Conservation (phyloP, 2,113 vertebrate genomes). For the Sturnus vulgaris region DNA sequence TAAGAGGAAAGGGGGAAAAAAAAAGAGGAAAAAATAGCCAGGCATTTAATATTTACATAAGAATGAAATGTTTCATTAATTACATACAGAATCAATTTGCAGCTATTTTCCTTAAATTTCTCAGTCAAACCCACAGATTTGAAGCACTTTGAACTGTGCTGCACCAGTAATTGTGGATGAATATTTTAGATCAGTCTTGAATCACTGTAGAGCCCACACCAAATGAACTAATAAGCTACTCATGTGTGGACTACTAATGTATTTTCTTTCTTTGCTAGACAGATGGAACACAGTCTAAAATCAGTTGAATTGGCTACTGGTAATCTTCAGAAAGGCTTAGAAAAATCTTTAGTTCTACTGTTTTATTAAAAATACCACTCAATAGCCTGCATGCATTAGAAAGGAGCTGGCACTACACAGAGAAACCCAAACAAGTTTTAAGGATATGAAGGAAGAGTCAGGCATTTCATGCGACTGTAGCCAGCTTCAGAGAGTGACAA, state of each 20-base stretch:
- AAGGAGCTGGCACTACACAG: not conserved
- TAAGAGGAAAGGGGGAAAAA: not conserved
- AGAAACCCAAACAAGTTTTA: not conserved
- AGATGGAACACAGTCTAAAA: conserved; percentile 54
- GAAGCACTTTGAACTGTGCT: conserved; percentile 75
- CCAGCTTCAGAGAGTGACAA: not conserved
- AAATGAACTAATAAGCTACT: conserved; percentile 77
- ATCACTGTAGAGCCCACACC: conserved; percentile 62
- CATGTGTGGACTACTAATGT: conserved; percentile 77
- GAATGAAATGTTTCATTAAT: conserved; percentile 63
- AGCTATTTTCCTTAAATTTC: conserved; percentile 67
- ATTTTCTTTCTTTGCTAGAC: conserved; percentile 54
- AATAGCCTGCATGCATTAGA: not conserved
- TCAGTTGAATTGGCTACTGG: conserved; percentile 11
- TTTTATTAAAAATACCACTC: conserved; percentile 23
- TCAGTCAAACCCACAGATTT: conserved; percentile 70
- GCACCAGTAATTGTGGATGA: conserved; percentile 77
- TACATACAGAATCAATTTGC: conserved; percentile 69
- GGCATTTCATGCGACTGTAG: not conserved
- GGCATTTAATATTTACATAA: conserved; percentile 56
- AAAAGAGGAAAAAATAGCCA: not conserved
- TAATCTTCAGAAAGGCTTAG: conserved; percentile 29
- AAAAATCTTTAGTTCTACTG: conserved; percentile 21
- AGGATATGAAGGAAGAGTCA: not conserved
- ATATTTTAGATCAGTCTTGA: conserved; percentile 77